phyloP scores from a whole-genome alignment of 2,888 invertebrate species.

The Sussaba pulchella region DNA sequence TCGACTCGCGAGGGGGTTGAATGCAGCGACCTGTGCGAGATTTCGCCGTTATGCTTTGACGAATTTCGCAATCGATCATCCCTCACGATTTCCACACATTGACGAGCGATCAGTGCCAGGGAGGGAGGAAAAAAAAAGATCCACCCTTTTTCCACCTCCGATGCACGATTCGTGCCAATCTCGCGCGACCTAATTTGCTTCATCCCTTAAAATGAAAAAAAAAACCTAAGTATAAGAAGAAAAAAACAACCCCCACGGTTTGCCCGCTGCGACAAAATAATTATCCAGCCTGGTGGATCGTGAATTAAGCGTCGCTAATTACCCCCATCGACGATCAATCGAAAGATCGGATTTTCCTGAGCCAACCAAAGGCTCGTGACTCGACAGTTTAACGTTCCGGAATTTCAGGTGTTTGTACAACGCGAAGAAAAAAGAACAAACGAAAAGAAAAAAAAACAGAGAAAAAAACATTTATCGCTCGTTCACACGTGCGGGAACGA shows the following conservation, averaged over 20 bases:
- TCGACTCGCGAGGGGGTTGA: constrained; percentile 8
- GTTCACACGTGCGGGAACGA: constrained; percentile 40
- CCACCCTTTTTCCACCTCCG: background rate
- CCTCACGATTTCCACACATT: constrained; percentile 29
- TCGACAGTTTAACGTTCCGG: constrained; percentile 16
- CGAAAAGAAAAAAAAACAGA: too few relatives aligned
- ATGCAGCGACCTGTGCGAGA: constrained; percentile 20
- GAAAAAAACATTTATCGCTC: constrained; percentile 48
- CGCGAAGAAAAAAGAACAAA: background rate
- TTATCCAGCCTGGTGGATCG: background rate
- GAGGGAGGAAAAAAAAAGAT: constrained; percentile 4
- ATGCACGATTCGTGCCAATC: constrained; percentile 7
- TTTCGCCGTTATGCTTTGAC: constrained; percentile 20
- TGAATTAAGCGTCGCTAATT: constrained; percentile 20
- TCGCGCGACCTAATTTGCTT: constrained; percentile 13
- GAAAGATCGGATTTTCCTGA: constrained; percentile 7
- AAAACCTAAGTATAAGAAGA: background rate
- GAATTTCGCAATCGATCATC: constrained; percentile 50
- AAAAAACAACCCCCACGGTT: background rate
- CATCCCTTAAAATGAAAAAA: background rate
- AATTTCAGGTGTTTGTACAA: constrained; percentile 23
- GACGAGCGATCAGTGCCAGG: background rate
- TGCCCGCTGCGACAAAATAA: too few relatives aligned
- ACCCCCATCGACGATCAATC: constrained; percentile 9
- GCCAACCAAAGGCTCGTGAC: background rate